Evolutionary conservation across 2,113 vertebrate genomes (phyloP), one percentile per base, ranked within the genome.

Genomic region (Ursus arctos): DNA sequence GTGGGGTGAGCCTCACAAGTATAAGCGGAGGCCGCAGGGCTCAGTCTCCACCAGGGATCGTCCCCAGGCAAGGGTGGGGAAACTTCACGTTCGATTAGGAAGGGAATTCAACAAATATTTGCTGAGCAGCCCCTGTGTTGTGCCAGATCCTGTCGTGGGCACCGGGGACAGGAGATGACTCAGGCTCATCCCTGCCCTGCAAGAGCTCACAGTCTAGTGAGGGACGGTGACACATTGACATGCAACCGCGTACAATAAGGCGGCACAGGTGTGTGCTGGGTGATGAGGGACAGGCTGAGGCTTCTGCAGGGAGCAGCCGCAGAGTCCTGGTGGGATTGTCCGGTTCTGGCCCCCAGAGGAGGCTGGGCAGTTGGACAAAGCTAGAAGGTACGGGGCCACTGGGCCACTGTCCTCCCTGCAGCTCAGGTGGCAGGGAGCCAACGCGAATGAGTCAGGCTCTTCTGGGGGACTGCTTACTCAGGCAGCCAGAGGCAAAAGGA

Each of bases 371-470:
- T 40, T 15, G 22, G 86, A 72, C 63, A 53, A 28, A 33, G 43
- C n/a, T n/a, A 67, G 82, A n/a, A 96, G 89, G 86, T 59, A 77
- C 7, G 7, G 13, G 95, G 92, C 97, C 96, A 94, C 94, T 53
- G 92, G 95, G 92, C 96, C 90, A 92, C 88, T 74, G 88, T 97
- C 84, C 24, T 96, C 57, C 89, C 80, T 40, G 51, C 91, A 49
- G 88, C 74, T 77, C 77, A 0, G 0, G 63, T 87, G 97, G 96
- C 96, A 49, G 49, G 31, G 28, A 96, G 94, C 97, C 98, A 97
- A 88, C 84, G 47, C 0, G 4, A 80, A 76, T 96, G 97, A 98
- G 97, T 94, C 97, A 98, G 97, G 69, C 74, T 88, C 87, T 94
- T 84, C 83, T 63, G 76, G 90, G 87, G 80, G 84, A 94, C 65